Conservation (phyloP, 2,797 vertebrate genomes). For the Sebastes flavidus region DNA sequence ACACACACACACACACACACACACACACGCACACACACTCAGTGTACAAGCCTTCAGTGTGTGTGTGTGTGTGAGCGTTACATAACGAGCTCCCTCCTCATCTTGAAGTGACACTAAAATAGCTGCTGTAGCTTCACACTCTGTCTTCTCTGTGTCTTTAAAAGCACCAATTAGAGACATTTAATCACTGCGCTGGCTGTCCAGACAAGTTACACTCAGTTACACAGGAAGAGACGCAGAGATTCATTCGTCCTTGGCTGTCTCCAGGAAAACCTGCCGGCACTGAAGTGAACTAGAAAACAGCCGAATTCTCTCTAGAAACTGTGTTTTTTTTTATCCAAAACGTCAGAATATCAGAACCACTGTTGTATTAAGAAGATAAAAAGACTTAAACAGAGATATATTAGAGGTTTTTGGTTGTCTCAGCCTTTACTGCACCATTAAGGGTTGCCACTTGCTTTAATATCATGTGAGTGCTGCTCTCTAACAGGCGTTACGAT, state of each 20-base stretch:
- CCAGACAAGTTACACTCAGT: conserved; percentile 7
- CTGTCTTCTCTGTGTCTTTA: conserved; percentile 52
- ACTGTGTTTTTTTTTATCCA: background rate
- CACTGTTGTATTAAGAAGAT: background rate
- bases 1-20: background rate
- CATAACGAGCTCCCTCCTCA: conserved; percentile 34
- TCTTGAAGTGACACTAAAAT: conserved; percentile 63
- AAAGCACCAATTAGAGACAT: conserved; percentile 72
- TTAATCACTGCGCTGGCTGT: conserved; percentile 56
- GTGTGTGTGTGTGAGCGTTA: background rate
- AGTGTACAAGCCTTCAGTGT: background rate
- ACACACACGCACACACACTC: background rate
- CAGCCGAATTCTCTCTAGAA: background rate
- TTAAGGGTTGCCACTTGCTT: no score
- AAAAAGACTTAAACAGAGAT: background rate
- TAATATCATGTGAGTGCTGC: no score
- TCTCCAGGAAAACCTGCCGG: background rate
- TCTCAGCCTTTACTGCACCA: no score
- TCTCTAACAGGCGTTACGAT: no score
- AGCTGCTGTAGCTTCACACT: conserved; percentile 47
- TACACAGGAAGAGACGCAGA: background rate
- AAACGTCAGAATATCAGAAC: background rate
- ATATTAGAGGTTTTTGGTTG: no score
- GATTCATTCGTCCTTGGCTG: conserved; percentile 4
- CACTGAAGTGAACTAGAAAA: background rate